Evolutionary conservation across 2,113 vertebrate species (phyloP), one percentile per base, ranked within the genome.

Genomic region (Trogon surrucura): DNA sequence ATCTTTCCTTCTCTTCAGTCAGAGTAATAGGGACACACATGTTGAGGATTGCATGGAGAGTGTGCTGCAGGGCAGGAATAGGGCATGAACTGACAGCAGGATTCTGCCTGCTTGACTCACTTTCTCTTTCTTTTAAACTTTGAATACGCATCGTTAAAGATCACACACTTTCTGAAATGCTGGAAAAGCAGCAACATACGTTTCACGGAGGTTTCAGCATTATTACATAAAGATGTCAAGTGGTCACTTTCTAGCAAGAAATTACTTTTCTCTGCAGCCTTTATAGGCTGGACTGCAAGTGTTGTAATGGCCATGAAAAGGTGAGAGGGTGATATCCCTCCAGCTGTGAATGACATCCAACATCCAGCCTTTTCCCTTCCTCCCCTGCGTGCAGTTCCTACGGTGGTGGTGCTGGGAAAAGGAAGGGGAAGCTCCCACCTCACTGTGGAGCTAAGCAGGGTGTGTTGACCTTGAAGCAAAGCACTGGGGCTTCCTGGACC

Each of bases 151-250:
- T 50, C 27, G 75, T 82, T 77, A 50, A 79, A 65, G 77, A 38
- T 79, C 36, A 21, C 26, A 27, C 5, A 2, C 30, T 36, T 85
- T 54, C 45, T 77, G 58, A 72, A 82, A 30, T 10, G 25, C 20
- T 65, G 36, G 9, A 27, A 50, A 69, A 54, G 62, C 71, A 69
- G 0, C 9, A 19, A 26, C 50, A 3, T 25, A 19, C 0, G 0
- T 82, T 95, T 75, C 32, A 15, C 9, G 36, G 44, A 57, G 65
- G 21, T 5, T 80, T 95, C 64, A 57, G 25, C 7, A 47, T 29
- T 23, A 21, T 66, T 47, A 75, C 36, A 71, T 48, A 21, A 80
- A 70, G 79, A 44, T n/a, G 36, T 62, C 4, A 18, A 32, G 29
- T 32, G 20, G 44, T 41, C 16, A 3, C 25, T 85, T 78, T 45